Conservation (phyloP, 2,888 invertebrate genomes). For the Galerucella pusilla region DNA sequence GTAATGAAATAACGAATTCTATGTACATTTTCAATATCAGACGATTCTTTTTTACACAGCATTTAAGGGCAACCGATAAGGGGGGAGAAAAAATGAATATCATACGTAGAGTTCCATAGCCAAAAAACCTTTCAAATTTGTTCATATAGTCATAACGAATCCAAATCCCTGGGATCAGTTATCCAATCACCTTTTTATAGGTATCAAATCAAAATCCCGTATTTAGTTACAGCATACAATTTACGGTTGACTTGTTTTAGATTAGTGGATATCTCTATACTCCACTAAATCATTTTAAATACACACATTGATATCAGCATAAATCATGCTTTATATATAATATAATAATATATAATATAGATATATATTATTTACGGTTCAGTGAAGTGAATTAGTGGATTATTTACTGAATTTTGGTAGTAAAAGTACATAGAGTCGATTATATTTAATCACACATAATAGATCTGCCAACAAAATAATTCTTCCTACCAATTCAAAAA, state of each 20-base stretch:
- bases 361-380: constrained; percentile 1
- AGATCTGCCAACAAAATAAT: background rate
- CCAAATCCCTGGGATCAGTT: background rate
- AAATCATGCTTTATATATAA: constrained; percentile 7
- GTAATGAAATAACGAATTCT: no score
- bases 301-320: constrained; percentile 14
- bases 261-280: background rate
- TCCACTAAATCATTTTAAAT: constrained; percentile 8
- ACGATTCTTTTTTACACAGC: no score
- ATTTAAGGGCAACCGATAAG: no score
- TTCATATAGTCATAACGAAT: no score
- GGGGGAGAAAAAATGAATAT: no score
- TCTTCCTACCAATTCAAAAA: background rate
- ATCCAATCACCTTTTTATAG: background rate
- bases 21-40: no score
- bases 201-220: background rate
- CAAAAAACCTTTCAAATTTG: no score
- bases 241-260: constrained; percentile 9
- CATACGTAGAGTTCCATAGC: no score
- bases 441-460: background rate
- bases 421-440: background rate
- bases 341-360: background rate
- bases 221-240: background rate
- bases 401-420: constrained; percentile 4
- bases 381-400: background rate